Evolutionary conservation across 2,888 invertebrate species (phyloP).

Genomic region (Tridacna gigas): DNA sequence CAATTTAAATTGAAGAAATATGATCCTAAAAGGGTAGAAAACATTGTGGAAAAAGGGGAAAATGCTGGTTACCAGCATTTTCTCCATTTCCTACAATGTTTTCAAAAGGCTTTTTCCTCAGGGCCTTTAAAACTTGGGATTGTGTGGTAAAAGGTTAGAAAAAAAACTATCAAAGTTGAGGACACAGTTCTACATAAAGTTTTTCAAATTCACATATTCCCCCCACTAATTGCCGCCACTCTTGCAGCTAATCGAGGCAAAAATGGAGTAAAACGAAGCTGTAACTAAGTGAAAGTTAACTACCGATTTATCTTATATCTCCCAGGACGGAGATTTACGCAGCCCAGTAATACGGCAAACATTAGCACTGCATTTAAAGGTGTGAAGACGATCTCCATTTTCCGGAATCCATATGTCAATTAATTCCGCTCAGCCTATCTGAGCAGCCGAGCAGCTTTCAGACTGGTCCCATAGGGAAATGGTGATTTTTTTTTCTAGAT

Average conservation of each 20-base stretch:
- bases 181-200: constrained; percentile 26
- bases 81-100: neutral
- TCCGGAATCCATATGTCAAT: constrained; percentile 62
- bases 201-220: constrained; percentile 57
- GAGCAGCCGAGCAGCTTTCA: constrained; percentile 57
- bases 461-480: constrained; percentile 44
- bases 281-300: constrained; percentile 63
- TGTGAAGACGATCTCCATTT: constrained; percentile 59
- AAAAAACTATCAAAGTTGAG: neutral
- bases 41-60: constrained; percentile 9
- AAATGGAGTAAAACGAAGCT: constrained; percentile 50
- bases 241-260: constrained; percentile 39
- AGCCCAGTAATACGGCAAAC: constrained; percentile 52
- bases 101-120: neutral
- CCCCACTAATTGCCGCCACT: constrained; percentile 56
- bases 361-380: constrained; percentile 65
- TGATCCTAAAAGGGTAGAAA: neutral
- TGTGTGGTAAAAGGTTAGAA: neutral
- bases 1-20: too few relatives aligned
- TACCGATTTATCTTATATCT: constrained; percentile 62
- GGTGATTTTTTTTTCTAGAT: constrained; percentile 32
- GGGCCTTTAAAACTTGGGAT: neutral
- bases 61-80: neutral
- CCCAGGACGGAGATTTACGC: constrained; percentile 63
- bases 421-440: constrained; percentile 52